Evolutionary conservation across 2,797 vertebrate genomes (phyloP).

Genomic region (Sandelia bainsii): DNA sequence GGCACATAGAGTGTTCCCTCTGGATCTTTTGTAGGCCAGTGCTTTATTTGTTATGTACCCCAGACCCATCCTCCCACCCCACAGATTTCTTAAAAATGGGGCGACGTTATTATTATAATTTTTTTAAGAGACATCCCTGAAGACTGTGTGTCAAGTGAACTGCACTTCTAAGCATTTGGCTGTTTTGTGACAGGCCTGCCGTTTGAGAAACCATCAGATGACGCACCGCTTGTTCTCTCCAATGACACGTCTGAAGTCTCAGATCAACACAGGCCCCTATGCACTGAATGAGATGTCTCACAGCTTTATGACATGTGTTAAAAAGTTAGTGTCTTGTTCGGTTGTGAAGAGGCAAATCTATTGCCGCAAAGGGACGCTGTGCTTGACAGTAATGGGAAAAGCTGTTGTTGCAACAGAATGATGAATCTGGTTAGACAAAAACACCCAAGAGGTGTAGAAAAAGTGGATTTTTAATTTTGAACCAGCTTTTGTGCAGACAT

Average conservation of each 20-base stretch:
- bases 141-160: constrained; percentile 67
- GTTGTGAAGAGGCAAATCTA: constrained; percentile 75
- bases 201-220: constrained; percentile 60
- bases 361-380: constrained; percentile 62
- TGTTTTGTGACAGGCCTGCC: constrained; percentile 70
- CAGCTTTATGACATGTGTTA: constrained; percentile 79
- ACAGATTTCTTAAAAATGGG: constrained; percentile 41
- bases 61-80: constrained; percentile 60
- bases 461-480: constrained; percentile 55
- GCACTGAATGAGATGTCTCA: constrained; percentile 79
- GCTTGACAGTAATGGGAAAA: constrained; percentile 75
- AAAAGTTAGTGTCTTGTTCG: constrained; percentile 80
- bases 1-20: constrained; percentile 67
- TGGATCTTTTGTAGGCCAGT: constrained; percentile 70
- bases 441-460: constrained; percentile 56
- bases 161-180: constrained; percentile 62
- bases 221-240: constrained; percentile 66
- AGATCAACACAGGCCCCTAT: constrained; percentile 68
- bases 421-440: constrained; percentile 67
- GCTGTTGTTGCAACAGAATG: constrained; percentile 64
- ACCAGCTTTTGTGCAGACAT: constrained; percentile 37
- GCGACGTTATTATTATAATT: constrained; percentile 6
- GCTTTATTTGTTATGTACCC: constrained; percentile 75
- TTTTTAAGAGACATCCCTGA: constrained; percentile 61
- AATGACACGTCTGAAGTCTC: constrained; percentile 71